These are phyloP conservation scores for Hermatobates lingyangjiaoensis DNA, from an alignment of 1,140 invertebrate species.

Conservation along the genomic window DNA sequence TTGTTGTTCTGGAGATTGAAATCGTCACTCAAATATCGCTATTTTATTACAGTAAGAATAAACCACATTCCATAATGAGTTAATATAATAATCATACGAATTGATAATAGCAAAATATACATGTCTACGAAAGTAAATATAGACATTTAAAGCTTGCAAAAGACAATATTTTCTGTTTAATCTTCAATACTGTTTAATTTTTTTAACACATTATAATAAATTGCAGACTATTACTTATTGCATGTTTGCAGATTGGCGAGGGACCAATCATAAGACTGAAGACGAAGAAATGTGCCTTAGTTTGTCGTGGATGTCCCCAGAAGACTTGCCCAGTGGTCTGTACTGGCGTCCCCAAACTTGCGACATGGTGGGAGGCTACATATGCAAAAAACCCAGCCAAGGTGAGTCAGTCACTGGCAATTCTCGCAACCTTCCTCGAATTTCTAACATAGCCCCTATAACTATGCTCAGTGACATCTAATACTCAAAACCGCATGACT, in stretches of 20 bases:
- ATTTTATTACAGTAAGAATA: no score
- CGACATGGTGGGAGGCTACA: slow-evolving; percentile 37
- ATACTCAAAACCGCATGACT: no score
- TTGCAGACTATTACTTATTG: not conserved
- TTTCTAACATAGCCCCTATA: not conserved
- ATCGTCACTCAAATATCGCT: no score
- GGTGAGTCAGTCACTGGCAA: slow-evolving; percentile 18
- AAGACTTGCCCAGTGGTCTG: slow-evolving; percentile 35
- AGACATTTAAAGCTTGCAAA: not conserved
- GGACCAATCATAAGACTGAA: not conserved
- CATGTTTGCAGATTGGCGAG: not conserved
- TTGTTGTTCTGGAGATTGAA: no score
- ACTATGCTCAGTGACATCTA: no score
- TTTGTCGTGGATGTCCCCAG: slow-evolving; percentile 38
- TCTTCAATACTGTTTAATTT: not conserved
- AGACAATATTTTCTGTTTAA: not conserved
- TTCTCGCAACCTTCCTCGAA: slow-evolving; percentile 1
- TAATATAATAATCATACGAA: no score
- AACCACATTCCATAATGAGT: no score
- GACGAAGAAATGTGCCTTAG: slow-evolving; percentile 27
- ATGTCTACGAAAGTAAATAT: not conserved
- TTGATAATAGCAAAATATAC: no score
- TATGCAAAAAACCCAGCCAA: slow-evolving; percentile 30
- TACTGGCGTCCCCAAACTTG: slow-evolving; percentile 40
- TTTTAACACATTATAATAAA: not conserved